These are phyloP conservation scores for Morone chrysops DNA, from an alignment of 2,113 vertebrate genomes.

Conservation along the genomic window DNA sequence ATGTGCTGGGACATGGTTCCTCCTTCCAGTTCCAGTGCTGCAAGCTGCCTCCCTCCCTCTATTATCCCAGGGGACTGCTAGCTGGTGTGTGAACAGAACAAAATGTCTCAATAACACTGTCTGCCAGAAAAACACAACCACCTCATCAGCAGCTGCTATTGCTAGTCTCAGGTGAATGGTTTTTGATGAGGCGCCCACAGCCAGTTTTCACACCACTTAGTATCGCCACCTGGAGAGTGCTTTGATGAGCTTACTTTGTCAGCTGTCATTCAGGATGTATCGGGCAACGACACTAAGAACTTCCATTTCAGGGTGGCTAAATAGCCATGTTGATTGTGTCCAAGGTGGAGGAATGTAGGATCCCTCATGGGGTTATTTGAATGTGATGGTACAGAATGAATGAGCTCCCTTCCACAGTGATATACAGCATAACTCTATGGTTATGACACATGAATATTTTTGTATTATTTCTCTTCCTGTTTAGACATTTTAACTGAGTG, in stretches of 20 bases:
- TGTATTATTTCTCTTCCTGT: background rate
- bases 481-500: background rate
- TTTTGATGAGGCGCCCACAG: constrained; percentile 73
- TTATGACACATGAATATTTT: constrained; percentile 4
- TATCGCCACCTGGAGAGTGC: constrained; percentile 66
- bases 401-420: background rate
- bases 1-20: constrained; percentile 57
- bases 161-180: constrained; percentile 70
- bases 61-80: constrained; percentile 58
- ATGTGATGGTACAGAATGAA: constrained; percentile 12
- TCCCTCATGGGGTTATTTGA: constrained; percentile 11
- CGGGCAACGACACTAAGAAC: constrained; percentile 2
- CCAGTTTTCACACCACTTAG: constrained; percentile 73
- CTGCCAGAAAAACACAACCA: constrained; percentile 67
- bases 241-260: constrained; percentile 68
- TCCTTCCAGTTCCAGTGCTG: constrained; percentile 58
- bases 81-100: constrained; percentile 72
- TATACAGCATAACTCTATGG: background rate
- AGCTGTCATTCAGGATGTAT: constrained; percentile 65
- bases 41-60: constrained; percentile 51
- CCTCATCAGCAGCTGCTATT: constrained; percentile 66
- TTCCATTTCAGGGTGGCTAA: constrained; percentile 29
- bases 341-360: constrained; percentile 5
- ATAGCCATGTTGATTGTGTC: constrained; percentile 11
- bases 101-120: constrained; percentile 78